These are phyloP conservation scores for Meteorus colon DNA, from an alignment of 2,888 invertebrate genomes.

Conservation along the genomic window DNA sequence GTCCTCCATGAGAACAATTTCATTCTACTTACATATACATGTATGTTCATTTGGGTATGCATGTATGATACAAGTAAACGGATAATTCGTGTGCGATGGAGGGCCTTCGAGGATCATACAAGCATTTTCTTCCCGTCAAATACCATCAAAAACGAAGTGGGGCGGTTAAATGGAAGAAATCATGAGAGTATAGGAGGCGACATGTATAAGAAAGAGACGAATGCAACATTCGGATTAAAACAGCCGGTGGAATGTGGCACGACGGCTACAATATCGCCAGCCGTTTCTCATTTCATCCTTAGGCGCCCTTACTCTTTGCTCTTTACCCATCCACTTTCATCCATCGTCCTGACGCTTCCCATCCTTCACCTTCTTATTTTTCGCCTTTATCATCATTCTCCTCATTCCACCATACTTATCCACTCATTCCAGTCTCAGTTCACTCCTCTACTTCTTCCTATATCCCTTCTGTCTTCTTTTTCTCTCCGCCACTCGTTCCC, in stretches of 20 bases:
- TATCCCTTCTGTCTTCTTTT: background rate
- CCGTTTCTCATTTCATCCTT: constrained; percentile 44
- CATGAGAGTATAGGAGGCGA: background rate
- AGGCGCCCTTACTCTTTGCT: constrained; percentile 40
- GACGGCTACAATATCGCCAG: constrained; percentile 43
- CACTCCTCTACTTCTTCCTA: constrained; percentile 8
- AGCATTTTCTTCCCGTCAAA: constrained; percentile 37
- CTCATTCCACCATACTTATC: constrained; percentile 13
- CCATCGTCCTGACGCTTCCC: constrained; percentile 1
- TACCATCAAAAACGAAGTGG: constrained; percentile 17
- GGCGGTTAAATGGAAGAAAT: background rate
- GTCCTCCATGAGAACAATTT: too few relatives aligned
- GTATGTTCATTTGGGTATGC: background rate
- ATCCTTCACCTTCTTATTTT: background rate
- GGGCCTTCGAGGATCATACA: constrained; percentile 42
- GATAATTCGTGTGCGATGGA: constrained; percentile 42
- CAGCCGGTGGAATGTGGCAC: constrained; percentile 50
- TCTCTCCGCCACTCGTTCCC: background rate
- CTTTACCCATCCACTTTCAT: background rate
- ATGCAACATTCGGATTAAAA: constrained; percentile 48
- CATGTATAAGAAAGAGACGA: constrained; percentile 33
- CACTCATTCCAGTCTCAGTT: background rate
- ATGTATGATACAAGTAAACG: constrained; percentile 26
- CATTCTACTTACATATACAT: too few relatives aligned
- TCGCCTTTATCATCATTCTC: background rate